A percentile compares a stretch with the other conserved stretches of the same genome.
phyloP scores from a whole-genome alignment of 2,888 invertebrate genomes.

The Poecilus cupreus region DNA sequence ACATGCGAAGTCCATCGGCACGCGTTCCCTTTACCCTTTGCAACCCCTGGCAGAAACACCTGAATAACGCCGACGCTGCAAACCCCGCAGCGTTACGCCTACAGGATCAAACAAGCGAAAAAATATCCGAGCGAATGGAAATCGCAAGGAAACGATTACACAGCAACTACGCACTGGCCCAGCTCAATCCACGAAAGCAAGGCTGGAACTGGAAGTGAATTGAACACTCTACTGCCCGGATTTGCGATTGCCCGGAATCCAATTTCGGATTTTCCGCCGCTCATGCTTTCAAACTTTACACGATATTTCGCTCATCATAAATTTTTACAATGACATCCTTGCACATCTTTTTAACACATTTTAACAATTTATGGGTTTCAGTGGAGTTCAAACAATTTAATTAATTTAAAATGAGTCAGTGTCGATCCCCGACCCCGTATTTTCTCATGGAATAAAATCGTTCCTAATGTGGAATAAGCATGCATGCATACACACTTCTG shows the following conservation, averaged over 20 bases:
- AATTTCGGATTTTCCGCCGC: slow-evolving; percentile 12
- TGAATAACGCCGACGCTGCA: slow-evolving; percentile 55
- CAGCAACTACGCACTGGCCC: slow-evolving; percentile 33
- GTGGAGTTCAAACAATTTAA: not conserved
- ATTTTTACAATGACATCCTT: not conserved
- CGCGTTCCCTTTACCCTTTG: not conserved
- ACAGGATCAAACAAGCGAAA: slow-evolving; percentile 46
- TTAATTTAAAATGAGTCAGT: not conserved
- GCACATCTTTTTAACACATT: too few species aligned
- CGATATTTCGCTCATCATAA: slow-evolving; percentile 7
- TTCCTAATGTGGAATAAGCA: slow-evolving; percentile 49
- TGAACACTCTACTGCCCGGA: not conserved
- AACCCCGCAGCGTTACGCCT: slow-evolving; percentile 28
- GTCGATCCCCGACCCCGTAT: not conserved
- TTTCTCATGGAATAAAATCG: slow-evolving; percentile 1
- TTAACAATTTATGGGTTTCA: not conserved
- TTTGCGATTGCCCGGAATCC: not conserved
- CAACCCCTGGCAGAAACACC: not conserved
- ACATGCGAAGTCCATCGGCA: not conserved
- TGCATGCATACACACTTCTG: slow-evolving; percentile 51
- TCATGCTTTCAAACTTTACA: not conserved
- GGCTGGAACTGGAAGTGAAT: not conserved
- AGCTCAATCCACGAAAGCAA: not conserved
- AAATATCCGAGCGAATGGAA: slow-evolving; percentile 48
- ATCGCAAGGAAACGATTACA: slow-evolving; percentile 45